Base-by-base conservation (phyloP, 2,888 invertebrate species). In the Hipparchia semele region DNA sequence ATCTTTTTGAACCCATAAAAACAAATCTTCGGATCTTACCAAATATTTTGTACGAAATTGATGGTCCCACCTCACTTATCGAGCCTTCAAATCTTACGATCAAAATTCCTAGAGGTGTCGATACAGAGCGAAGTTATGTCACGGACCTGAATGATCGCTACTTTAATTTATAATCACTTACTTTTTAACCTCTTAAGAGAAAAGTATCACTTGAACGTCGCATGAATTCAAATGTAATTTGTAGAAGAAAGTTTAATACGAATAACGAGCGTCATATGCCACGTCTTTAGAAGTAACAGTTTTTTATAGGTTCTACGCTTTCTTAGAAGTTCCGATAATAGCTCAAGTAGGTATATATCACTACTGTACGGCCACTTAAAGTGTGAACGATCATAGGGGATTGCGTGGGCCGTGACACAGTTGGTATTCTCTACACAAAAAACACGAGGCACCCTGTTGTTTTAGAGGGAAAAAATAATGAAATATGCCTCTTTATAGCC, bases 71-170 rank as follows among this genome's bases (percentile, higher is more conserved):
- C 86, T 84, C 79, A 82, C 81, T 90, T 92, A 94, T 94, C 94
- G 83, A 79, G 78, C 83, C 80, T 84, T 85, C 75, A 82, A 84
- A 92, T 93, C 92, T 87, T 79, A 87, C 87, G 84, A 91, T 92
- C 88, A 90, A 92, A 90, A 94, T 93, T 94, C 92, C 87, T 92
- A 88, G 89, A 94, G 93, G 94, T 94, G 94, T 93, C 91, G 88
- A 93, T 93, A 92, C 90, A 90, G 85, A 82, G 79, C 81, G 80
- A 80, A 85, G 87, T 84, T 87, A 91, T 90, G 88, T 85, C 82
- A 80, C 82, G 83, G 82, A 85, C 84, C 76, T 80, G 80, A 78
- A 77, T 83, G 81, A 84, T 87, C 79, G 79, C 82, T 81, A 79
- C 82, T 80, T 77, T 77, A 78, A 79, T 78, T 82, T 83, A 81